phyloP scores from a whole-genome alignment of 2,113 vertebrate species.

The Pygoscelis antarcticus region DNA sequence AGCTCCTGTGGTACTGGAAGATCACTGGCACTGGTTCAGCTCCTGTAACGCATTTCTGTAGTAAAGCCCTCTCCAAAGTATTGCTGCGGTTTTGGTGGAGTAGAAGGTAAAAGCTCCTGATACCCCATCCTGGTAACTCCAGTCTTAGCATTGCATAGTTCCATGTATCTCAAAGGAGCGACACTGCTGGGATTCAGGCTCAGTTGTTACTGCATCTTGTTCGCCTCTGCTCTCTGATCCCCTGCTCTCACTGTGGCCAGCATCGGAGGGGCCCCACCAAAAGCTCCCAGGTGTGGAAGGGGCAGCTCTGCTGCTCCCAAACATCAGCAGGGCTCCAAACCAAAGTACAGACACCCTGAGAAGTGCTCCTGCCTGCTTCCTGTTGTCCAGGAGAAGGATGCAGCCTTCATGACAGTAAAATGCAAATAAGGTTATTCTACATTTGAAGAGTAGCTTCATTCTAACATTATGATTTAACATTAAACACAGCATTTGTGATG shows the following conservation, averaged over 20 bases:
- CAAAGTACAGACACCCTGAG: not conserved
- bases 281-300: not conserved
- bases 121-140: not conserved
- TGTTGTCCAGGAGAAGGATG: not conserved
- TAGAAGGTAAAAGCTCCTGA: not conserved
- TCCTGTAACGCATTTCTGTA: no score
- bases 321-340: not conserved
- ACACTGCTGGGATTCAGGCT: not conserved
- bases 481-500: not conserved
- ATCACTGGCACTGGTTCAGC: not conserved
- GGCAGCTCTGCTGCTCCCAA: not conserved
- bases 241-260: not conserved
- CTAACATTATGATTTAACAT: accelerated
- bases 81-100: not conserved
- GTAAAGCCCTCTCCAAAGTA: not conserved
- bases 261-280: not conserved
- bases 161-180: not conserved
- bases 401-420: not conserved
- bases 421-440: not conserved
- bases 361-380: not conserved
- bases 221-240: not conserved
- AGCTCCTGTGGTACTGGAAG: not conserved
- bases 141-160: no score
- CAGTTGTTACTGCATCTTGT: accelerated
- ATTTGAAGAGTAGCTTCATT: not conserved